These are phyloP conservation scores for Zygothrica quintamaculata DNA, from an alignment of 2,888 invertebrate genomes.

Conservation along the genomic window DNA sequence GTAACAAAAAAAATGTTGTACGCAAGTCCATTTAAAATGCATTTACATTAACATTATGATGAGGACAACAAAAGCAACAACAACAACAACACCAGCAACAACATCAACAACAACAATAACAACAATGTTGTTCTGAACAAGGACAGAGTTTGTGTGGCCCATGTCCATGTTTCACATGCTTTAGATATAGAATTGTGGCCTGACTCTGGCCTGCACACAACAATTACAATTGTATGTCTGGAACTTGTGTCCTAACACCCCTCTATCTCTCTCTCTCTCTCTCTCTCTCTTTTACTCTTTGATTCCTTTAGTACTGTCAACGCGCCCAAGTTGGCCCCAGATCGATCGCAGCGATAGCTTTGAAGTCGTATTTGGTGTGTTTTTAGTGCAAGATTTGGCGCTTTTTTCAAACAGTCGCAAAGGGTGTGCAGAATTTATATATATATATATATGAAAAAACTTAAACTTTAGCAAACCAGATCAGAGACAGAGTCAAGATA, in stretches of 20 bases:
- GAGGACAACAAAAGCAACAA: conserved; percentile 51
- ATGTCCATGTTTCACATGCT: conserved; percentile 3
- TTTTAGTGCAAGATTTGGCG: conserved; percentile 83
- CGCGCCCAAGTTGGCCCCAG: conserved; percentile 67
- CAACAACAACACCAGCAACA: conserved; percentile 16
- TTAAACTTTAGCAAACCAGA: conserved; percentile 26
- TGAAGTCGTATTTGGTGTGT: conserved; percentile 83
- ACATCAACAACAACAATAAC: conserved; percentile 15
- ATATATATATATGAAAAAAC: no score
- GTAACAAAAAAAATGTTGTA: conserved; percentile 70
- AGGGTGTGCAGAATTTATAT: conserved; percentile 54
- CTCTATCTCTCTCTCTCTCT: neutral
- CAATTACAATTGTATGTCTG: conserved; percentile 59
- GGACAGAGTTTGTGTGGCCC: conserved; percentile 55
- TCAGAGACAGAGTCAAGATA: conserved; percentile 10
- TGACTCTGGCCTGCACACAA: conserved; percentile 32
- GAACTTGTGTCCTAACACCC: conserved; percentile 13
- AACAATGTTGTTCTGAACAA: conserved; percentile 29
- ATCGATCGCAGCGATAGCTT: conserved; percentile 83
- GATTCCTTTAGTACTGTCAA: conserved; percentile 58
- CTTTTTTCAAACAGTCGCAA: conserved; percentile 78
- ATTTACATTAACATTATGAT: conserved; percentile 84
- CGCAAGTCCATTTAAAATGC: conserved; percentile 83
- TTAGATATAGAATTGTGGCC: conserved; percentile 12
- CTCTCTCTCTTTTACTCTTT: neutral